phyloP scores from a whole-genome alignment of 2,888 invertebrate species.

The Drosophila meridiana region DNA sequence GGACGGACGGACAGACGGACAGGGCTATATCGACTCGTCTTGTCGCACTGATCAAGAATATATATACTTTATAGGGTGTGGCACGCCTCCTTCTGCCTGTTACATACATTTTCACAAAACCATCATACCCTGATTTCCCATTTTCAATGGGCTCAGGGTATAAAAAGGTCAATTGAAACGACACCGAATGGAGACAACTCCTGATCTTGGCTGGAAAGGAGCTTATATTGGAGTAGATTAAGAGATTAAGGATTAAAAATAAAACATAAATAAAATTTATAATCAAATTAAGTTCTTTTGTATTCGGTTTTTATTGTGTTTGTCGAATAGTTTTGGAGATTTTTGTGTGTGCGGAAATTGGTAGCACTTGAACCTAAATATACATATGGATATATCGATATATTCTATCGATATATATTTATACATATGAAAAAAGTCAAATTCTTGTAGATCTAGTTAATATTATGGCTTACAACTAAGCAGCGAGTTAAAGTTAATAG shows the following conservation, averaged over 20 bases:
- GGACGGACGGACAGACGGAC: too few relatives aligned
- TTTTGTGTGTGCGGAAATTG: slow-evolving; percentile 6
- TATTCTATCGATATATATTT: not conserved
- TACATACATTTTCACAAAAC: too few relatives aligned
- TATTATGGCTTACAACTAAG: slow-evolving; percentile 31
- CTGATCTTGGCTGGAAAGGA: too few relatives aligned
- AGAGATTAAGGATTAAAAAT: not conserved
- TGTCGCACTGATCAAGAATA: too few relatives aligned
- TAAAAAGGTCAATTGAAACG: too few relatives aligned
- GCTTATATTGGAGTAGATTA: not conserved
- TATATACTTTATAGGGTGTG: too few relatives aligned
- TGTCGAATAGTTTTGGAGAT: slow-evolving; percentile 18
- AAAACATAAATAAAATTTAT: not conserved
- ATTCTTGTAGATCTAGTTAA: slow-evolving; percentile 5
- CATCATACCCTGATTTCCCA: too few relatives aligned
- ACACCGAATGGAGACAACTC: too few relatives aligned
- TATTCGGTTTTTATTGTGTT: slow-evolving; percentile 14
- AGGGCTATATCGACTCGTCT: too few relatives aligned
- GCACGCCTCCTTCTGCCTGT: too few relatives aligned
- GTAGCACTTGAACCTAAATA: not conserved
- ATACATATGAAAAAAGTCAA: not conserved
- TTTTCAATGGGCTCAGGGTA: too few relatives aligned
- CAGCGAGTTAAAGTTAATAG: slow-evolving; percentile 59
- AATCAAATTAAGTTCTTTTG: not conserved
- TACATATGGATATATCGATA: not conserved